Conservation (phyloP, 1,140 invertebrate species). For the Polypedilum pembai region DNA sequence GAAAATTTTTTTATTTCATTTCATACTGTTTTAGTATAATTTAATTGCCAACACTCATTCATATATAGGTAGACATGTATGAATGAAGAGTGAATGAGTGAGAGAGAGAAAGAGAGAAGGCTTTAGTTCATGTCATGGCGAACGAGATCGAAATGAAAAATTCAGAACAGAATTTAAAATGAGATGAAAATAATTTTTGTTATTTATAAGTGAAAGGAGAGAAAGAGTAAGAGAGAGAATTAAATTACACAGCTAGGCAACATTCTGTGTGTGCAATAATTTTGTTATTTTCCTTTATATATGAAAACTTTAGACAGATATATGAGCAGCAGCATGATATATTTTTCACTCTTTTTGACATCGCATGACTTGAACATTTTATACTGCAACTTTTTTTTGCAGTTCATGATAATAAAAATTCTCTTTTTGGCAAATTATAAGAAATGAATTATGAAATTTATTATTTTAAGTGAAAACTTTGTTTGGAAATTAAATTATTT, state of each 20-base stretch:
- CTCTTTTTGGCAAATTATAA: too few relatives aligned
- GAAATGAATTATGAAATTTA: too few relatives aligned
- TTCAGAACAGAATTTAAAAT: slow-evolving; percentile 14
- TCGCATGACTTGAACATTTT: background rate
- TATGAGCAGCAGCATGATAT: background rate
- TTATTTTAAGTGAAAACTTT: too few relatives aligned
- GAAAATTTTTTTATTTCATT: background rate
- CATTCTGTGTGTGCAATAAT: background rate
- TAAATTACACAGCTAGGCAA: slow-evolving; percentile 9
- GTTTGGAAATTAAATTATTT: too few relatives aligned
- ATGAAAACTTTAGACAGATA: background rate
- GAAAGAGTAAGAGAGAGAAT: too few relatives aligned
- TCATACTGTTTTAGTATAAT: background rate
- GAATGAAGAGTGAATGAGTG: too few relatives aligned
- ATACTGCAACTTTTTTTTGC: too few relatives aligned
- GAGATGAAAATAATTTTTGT: slow-evolving; percentile 19
- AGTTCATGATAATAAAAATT: too few relatives aligned
- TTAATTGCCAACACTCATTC: slow-evolving; percentile 15
- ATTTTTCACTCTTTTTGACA: slow-evolving; percentile 5
- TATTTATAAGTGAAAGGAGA: background rate
- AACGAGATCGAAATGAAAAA: slow-evolving; percentile 18
- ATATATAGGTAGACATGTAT: background rate
- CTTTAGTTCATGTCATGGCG: background rate
- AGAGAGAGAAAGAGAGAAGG: too few relatives aligned
- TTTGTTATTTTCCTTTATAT: background rate